Conservation (phyloP, 2,797 vertebrate genomes). For the Sebastes steindachneri region DNA sequence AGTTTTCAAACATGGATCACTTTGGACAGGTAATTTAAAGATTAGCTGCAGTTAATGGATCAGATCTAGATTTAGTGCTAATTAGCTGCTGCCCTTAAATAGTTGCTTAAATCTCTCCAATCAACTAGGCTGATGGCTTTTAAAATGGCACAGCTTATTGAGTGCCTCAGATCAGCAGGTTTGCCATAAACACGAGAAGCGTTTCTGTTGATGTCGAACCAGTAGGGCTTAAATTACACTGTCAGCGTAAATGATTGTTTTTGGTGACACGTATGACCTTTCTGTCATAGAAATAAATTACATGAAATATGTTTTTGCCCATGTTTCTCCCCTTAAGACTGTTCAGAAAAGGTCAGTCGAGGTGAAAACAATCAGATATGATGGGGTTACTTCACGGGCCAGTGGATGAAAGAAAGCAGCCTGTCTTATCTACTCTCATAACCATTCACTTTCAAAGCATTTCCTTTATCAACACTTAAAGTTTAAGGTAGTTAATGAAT, state of each 20-base stretch:
- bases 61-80: constrained; percentile 64
- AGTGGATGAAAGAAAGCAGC: constrained; percentile 39
- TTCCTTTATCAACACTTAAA: constrained; percentile 34
- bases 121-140: constrained; percentile 49
- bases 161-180: constrained; percentile 33
- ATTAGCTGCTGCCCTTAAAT: constrained; percentile 65
- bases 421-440: constrained; percentile 20
- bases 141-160: constrained; percentile 44
- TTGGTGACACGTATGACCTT: constrained; percentile 67
- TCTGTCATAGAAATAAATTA: constrained; percentile 58
- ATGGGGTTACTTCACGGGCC: constrained; percentile 12
- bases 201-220: constrained; percentile 24
- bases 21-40: constrained; percentile 66
- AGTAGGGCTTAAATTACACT: constrained; percentile 49
- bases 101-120: constrained; percentile 61
- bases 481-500: constrained; percentile 25
- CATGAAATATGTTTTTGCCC: constrained; percentile 45
- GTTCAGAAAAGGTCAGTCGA: constrained; percentile 61
- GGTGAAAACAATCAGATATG: constrained; percentile 61
- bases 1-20: constrained; percentile 49
- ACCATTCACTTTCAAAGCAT: constrained; percentile 26
- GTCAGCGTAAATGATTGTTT: constrained; percentile 53
- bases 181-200: constrained; percentile 23
- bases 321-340: constrained; percentile 36
- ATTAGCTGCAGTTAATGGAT: constrained; percentile 68